Evolutionary conservation across 2,797 vertebrate genomes (phyloP), one percentile per base, ranked within the genome.

Genomic region (Thunnus albacares): DNA sequence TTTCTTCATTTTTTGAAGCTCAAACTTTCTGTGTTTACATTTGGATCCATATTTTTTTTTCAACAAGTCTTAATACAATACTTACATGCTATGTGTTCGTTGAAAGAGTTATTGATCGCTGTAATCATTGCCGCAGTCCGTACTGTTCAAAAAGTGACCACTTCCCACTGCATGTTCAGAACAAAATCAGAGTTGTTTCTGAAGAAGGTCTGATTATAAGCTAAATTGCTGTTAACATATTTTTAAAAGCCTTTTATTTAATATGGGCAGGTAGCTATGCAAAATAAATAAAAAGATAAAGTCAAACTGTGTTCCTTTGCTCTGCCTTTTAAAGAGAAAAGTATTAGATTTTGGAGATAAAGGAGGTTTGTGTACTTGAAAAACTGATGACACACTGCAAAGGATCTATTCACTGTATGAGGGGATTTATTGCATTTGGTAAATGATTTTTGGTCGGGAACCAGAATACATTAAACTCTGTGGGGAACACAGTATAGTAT

Each of bases 391-490:
- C 71, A 59, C 57, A 65, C 59, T 68, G 60, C 71, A 49, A 78
- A 22, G 51, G 80, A 83, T 90, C 75, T 62, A 51, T 88, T 83
- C 61, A 53, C 56, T 47, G 47, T 77, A 63, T 67, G 63, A 82
- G 66, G 8, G 60, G 76, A 93, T 90, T 92, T 88, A 90, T 89
- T 87, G 76, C 72, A 49, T 88, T 88, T 75, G 59, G 69, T 81
- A 58, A 89, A 89, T 87, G 58, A 87, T 81, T 85, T 89, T 92
- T 92, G 90, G 75, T 87, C 18, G 1, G 43, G 43, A 82, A 88
- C 81, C 79, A 80, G 83, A 91, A 90, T 87, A 88, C 87, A 93
- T 90, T 71, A 83, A 74, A 49, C 61, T 71, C 58, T 7, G 73
- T 59, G 18, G 73, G 76, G 75, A 88, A 59, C 73, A 70, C 28